Percentiles rank a stretch among this genome's conserved stretches.
Evolutionary conservation across 1,140 invertebrate species (phyloP).

Genomic region (Drosophila tsacasi): DNA sequence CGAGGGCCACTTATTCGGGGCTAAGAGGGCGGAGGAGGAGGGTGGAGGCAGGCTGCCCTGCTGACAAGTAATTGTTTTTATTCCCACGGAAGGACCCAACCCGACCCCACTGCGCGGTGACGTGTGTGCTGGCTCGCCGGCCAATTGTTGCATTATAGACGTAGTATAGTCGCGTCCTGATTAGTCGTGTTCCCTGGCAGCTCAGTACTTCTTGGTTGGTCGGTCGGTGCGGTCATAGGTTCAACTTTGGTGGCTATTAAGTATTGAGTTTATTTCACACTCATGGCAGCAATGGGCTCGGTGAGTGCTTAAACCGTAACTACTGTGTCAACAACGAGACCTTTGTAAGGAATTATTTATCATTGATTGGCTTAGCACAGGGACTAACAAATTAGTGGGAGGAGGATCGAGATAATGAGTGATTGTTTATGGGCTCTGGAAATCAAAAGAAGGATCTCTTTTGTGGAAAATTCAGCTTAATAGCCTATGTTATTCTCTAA

Average conservation of each 20-base stretch:
- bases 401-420: not conserved
- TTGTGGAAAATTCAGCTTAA: not conserved
- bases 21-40: not conserved
- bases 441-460: not conserved
- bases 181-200: slow-evolving; percentile 13
- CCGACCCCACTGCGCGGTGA: slow-evolving; percentile 24
- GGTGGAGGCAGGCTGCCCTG: slow-evolving; percentile 4
- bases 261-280: slow-evolving; percentile 6
- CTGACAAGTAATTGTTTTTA: slow-evolving; percentile 50
- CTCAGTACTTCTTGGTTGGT: slow-evolving; percentile 50
- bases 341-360: slow-evolving; percentile 1
- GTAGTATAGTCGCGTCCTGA: slow-evolving; percentile 9
- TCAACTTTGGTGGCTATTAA: slow-evolving; percentile 8
- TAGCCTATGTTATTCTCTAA: no score
- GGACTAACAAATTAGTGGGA: not conserved
- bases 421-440: not conserved
- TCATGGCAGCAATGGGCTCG: slow-evolving; percentile 44
- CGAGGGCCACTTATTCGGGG: slow-evolving; percentile 1
- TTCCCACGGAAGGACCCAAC: slow-evolving; percentile 36
- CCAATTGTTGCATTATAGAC: slow-evolving; percentile 68
- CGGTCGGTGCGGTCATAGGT: slow-evolving; percentile 60
- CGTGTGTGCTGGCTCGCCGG: slow-evolving; percentile 38
- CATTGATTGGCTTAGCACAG: not conserved
- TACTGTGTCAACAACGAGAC: not conserved
- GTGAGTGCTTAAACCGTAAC: slow-evolving; percentile 16